Percentiles rank a stretch among this genome's conserved stretches.
phyloP scores from a whole-genome alignment of 2,113 vertebrate species.

The Pelecanus crispus region DNA sequence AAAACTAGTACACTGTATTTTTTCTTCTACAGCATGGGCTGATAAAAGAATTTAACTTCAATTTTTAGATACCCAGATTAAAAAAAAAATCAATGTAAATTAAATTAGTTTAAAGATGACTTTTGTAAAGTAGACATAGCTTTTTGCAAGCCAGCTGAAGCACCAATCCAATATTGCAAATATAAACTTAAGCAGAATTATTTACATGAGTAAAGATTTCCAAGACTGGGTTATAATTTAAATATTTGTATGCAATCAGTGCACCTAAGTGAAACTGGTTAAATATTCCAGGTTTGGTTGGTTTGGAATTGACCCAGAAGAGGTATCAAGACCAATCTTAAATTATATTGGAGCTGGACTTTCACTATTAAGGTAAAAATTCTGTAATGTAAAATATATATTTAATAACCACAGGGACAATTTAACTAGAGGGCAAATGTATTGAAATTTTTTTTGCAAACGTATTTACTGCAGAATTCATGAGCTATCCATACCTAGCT shows the following conservation, averaged over 20 bases:
- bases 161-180: not conserved
- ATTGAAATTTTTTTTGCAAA: not conserved
- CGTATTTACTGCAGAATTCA: not conserved
- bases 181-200: not conserved
- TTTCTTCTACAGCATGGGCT: not conserved
- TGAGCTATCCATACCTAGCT: not conserved
- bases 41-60: not conserved
- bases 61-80: not conserved
- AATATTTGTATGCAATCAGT: not conserved
- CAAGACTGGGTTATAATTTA: not conserved
- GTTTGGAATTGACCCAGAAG: conserved; percentile 86
- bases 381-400: not conserved
- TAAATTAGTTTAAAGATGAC: not conserved
- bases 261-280: not conserved
- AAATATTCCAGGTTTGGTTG: conserved; percentile 82
- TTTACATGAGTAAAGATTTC: not conserved
- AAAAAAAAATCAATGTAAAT: not conserved
- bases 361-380: conserved; percentile 82
- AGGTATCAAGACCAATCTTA: conserved; percentile 77
- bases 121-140: not conserved
- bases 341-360: conserved; percentile 87
- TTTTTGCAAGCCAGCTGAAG: not conserved
- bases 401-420: not conserved
- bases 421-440: not conserved
- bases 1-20: not conserved